phyloP scores from a whole-genome alignment of 2,113 vertebrate species.

The Neodon shergylaensis region DNA sequence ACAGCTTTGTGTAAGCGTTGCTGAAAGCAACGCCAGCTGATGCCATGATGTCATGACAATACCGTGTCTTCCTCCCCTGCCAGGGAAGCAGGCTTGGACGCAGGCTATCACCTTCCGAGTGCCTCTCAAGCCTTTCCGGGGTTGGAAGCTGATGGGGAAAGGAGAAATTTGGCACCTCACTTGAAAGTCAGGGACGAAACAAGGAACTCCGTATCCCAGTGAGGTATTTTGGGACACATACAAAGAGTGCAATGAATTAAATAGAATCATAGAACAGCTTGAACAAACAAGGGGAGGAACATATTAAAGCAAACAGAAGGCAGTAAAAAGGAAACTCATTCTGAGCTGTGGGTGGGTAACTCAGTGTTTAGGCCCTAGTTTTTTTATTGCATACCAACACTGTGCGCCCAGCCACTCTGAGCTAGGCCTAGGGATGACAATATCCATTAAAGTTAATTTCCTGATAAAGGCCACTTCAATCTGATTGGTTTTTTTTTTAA shows the following conservation, averaged over 20 bases:
- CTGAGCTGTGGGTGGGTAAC: conserved; percentile 35
- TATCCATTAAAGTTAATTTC: conserved; percentile 82
- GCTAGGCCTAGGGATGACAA: conserved; percentile 67
- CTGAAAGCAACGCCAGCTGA: background rate
- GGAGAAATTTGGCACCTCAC: background rate
- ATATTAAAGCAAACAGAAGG: conserved; percentile 55
- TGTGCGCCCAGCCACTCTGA: conserved; percentile 33
- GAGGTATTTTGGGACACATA: background rate
- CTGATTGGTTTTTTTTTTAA: conserved; percentile 70
- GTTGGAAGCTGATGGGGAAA: background rate
- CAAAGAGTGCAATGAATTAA: conserved; percentile 17
- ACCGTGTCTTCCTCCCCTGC: background rate
- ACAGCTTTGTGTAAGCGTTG: background rate
- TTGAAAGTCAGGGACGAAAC: background rate
- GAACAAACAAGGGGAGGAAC: conserved; percentile 17
- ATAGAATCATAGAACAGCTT: conserved; percentile 54
- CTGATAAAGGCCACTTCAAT: conserved; percentile 76
- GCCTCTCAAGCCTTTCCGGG: background rate
- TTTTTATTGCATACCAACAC: conserved; percentile 41
- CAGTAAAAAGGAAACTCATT: conserved; percentile 56
- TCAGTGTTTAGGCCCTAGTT: background rate
- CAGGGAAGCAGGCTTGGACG: background rate
- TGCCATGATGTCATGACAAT: too few relatives aligned
- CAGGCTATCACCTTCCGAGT: background rate
- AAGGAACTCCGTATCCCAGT: background rate